Evolutionary conservation across 2,797 vertebrate genomes (phyloP), one percentile per base, ranked within the genome.

Genomic region (Clarias pachynema): DNA sequence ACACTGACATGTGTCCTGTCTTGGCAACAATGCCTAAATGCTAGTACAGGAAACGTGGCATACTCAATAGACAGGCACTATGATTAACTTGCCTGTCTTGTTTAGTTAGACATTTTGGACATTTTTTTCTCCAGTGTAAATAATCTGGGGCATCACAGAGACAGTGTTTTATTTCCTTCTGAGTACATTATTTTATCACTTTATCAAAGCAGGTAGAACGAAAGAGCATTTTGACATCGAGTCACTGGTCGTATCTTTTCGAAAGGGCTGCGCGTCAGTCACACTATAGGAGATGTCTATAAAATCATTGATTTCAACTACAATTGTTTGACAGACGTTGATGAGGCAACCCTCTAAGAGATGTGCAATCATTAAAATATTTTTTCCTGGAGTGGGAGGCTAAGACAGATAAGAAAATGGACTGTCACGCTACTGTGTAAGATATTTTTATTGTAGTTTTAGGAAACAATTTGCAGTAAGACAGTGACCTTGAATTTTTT

Each of bases 341-440:
- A 73, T 69, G 60, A 86, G 53, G 72, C 89, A 82, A 62, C 14
- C 68, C 44, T 86, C 77, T 79, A 62, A 60, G 63, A 86, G 72
- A 79, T 77, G 63, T 57, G 16, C 62, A 80, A 63, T 68, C 73
- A 66, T 84, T 85, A 86, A 68, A 84, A 87, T 86, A 87, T 87
- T 89, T 84, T 31, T 31, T 31, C 31, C 31, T 31, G 31, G 31
- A 31, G 31, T 31, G 31, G 1, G 34, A 53, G 24, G n/a, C 62
- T 62, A 78, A 73, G 40, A 63, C 49, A 70, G 9, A 72, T n/a
- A 24, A 87, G 69, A 56, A 44, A 75, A 74, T 81, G n/a, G 31
- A n/a, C 34, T 75, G 29, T 85, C 53, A 34, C 37, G 18, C 60
- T 68, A 77, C n/a, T 0, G 14, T 24, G 4, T 15, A 37, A 68